A percentile compares a stretch with the other conserved stretches of the same genome.
These are phyloP conservation scores for Sisor rabdophorus DNA, from an alignment of 2,113 vertebrate species.

Conservation along the genomic window DNA sequence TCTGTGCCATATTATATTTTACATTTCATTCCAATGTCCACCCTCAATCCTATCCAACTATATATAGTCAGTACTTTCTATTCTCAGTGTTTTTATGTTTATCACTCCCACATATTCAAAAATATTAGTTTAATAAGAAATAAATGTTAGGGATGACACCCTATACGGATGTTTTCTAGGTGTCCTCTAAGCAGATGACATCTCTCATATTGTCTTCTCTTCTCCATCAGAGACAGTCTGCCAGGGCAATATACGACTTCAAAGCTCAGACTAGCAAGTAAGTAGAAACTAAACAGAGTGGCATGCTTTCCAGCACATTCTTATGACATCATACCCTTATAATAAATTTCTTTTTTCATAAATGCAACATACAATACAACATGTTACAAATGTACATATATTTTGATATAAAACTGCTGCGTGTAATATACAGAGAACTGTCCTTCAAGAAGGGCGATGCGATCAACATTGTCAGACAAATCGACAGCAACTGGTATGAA, in stretches of 20 bases:
- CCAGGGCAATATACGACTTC: conserved; percentile 96
- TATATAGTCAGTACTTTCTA: neutral
- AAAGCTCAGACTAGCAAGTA: conserved; percentile 98
- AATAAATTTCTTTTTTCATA: neutral
- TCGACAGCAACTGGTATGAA: conserved; percentile 98
- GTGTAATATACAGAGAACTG: conserved; percentile 83
- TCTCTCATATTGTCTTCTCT: conserved; percentile 76
- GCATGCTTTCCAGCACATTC: neutral
- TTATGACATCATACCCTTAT: neutral
- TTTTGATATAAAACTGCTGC: neutral
- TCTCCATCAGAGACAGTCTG: conserved; percentile 89
- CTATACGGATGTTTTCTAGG: conserved; percentile 59
- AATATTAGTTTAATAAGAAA: neutral
- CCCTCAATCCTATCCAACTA: neutral
- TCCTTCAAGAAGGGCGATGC: conserved; percentile 96
- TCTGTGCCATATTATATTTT: no score
- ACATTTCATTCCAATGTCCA: no score
- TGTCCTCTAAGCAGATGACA: conserved; percentile 74
- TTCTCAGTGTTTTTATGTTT: neutral
- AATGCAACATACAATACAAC: neutral
- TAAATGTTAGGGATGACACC: neutral
- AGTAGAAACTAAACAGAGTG: conserved; percentile 64
- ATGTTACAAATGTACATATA: neutral
- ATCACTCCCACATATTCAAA: neutral
- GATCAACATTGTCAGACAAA: conserved; percentile 94